phyloP scores from a whole-genome alignment of 2,797 vertebrate species.

The Tolypeutes matacus region DNA sequence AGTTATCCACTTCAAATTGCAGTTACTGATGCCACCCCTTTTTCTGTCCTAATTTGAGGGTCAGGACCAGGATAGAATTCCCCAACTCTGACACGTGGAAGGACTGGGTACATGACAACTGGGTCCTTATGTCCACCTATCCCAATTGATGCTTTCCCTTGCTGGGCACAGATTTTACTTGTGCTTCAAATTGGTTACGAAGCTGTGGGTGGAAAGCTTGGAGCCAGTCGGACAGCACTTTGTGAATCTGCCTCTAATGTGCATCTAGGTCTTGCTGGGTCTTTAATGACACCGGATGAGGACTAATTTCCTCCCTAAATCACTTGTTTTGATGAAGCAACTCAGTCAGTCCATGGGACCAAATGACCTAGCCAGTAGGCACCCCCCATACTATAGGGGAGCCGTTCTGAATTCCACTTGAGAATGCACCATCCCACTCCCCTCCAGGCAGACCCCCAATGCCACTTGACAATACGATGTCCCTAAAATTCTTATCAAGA shows the following conservation, averaged over 20 bases:
- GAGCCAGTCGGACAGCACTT: neutral
- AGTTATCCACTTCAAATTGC: too few relatives aligned
- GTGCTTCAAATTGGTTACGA: neutral
- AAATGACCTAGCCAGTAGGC: neutral
- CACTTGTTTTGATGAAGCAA: neutral
- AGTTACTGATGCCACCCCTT: too few relatives aligned
- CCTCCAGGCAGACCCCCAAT: neutral
- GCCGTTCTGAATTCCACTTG: neutral
- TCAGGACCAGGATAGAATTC: too few relatives aligned
- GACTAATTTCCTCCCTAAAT: neutral
- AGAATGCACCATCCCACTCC: neutral
- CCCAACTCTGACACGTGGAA: too few relatives aligned
- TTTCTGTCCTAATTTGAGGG: neutral
- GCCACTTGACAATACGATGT: neutral
- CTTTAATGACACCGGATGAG: neutral
- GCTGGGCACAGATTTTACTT: neutral
- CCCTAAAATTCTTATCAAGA: neutral
- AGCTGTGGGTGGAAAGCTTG: neutral
- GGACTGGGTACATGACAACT: neutral
- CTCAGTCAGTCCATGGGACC: rapidly evolving
- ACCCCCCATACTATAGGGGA: neutral
- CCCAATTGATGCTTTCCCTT: neutral
- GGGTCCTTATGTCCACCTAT: too few relatives aligned
- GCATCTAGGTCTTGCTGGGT: neutral
- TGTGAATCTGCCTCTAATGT: neutral